Percentiles rank a stretch among this genome's conserved stretches.
Evolutionary conservation across 2,797 vertebrate species (phyloP).

Genomic region (Chelonia mydas): DNA sequence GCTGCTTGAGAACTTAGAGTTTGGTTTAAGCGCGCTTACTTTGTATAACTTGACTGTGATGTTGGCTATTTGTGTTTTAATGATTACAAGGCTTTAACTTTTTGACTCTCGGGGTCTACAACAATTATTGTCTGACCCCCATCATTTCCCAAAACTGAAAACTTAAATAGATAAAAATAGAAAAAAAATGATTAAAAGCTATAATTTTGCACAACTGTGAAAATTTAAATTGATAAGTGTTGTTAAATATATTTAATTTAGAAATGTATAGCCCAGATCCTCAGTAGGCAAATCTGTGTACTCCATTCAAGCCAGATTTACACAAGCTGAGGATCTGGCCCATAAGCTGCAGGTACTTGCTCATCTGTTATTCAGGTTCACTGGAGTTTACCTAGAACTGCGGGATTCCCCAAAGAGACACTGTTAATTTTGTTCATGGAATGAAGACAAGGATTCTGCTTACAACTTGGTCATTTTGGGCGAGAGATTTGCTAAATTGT

Average conservation of each 20-base stretch:
- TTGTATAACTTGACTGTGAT: not conserved
- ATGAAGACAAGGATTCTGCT: not conserved
- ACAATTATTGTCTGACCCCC: not conserved
- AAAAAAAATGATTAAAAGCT: not conserved
- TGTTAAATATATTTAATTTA: constrained; percentile 44
- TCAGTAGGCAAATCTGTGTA: not conserved
- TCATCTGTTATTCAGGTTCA: constrained; percentile 29
- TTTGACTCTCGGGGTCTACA: not conserved
- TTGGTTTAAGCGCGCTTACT: not conserved
- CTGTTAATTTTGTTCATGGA: constrained; percentile 37
- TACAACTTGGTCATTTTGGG: not conserved
- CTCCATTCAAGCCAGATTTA: constrained; percentile 4
- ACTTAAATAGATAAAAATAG: not conserved
- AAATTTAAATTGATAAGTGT: not conserved
- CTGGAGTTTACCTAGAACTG: not conserved
- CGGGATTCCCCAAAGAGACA: not conserved
- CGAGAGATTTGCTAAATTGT: constrained; percentile 23
- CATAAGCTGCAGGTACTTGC: not conserved
- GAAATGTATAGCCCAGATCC: not conserved
- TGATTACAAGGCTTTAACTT: not conserved
- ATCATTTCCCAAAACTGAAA: not conserved
- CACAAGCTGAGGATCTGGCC: not conserved
- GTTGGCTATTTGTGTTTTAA: constrained; percentile 49
- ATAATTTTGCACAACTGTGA: not conserved
- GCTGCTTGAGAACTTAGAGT: not conserved